Evolutionary conservation across 2,113 vertebrate genomes (phyloP), one percentile per base, ranked within the genome.

Genomic region (Sebastes fasciatus): DNA sequence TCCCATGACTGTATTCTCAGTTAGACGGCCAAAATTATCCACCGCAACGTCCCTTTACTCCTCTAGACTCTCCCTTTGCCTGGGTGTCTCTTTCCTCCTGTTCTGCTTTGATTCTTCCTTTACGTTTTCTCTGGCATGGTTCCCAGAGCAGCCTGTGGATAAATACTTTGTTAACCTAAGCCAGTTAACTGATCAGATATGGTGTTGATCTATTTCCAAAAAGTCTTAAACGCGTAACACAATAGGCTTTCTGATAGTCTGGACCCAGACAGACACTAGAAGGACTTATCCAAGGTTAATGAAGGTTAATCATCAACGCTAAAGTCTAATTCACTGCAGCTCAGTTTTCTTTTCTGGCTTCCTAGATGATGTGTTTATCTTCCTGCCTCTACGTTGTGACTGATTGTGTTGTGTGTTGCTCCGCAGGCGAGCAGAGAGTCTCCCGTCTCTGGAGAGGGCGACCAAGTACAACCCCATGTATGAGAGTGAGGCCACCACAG

Each of bases 401-500:
- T 64, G 6, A 76, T n/a, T 77, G 16, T 76, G 26, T 70, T 79
- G 4, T 65, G 2, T 81, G 23, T 79, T 42, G 51, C 78, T 45
- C 51, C n/a, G 12, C 91, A 97, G 97, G 85, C 94, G 93, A 75
- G 92, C 93, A 7, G 97, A 97, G 83, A 97, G 96, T 85, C 89
- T 97, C 42, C 96, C 96, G 0, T 97, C 97, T 42, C 83, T 97
- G 76, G 98, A 99, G 92, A 95, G 95, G 48, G 97, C 96, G 34
- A 96, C 97, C 78, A 99, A 98, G 90, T 97, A 97, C 92, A 97
- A 99, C 87, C 97, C 96, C 5, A 96, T 96, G 94, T 98, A 95
- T 23, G 97, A 98, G 86, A 97, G 97, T 43, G 97, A 97, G 34
- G 93, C 92, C 61, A 95, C 93, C 34, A 96, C 95, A 0, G 95